Evolutionary conservation across 2,113 vertebrate species (phyloP).

Genomic region (Tupaia chinensis): DNA sequence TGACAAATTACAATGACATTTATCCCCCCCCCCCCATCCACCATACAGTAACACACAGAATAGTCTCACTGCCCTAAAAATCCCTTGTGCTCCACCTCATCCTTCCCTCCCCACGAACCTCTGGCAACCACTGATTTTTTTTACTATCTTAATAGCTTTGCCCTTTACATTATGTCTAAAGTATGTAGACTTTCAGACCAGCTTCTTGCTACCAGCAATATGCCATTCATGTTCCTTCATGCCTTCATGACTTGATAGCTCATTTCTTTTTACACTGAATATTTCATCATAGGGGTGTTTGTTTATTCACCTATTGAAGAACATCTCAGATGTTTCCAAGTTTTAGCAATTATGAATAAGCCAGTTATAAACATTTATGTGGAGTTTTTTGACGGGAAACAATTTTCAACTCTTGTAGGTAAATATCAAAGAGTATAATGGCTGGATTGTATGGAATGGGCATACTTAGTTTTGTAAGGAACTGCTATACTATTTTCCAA

Average conservation of each 20-base stretch:
- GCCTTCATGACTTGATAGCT: not conserved
- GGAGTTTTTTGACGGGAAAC: not conserved
- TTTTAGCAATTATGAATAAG: not conserved
- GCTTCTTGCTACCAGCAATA: not conserved
- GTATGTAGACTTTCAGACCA: not conserved
- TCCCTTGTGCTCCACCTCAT: not conserved
- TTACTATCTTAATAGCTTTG: not conserved
- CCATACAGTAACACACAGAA: not conserved
- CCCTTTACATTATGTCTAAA: not conserved
- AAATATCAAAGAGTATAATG: not conserved
- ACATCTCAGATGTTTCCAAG: not conserved
- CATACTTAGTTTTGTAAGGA: not conserved
- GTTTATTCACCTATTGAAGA: not conserved
- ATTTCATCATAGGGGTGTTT: not conserved
- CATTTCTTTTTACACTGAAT: constrained; percentile 25
- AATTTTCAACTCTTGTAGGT: constrained; percentile 26
- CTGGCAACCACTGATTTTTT: not conserved
- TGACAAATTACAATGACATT: not conserved
- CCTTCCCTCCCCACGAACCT: not conserved
- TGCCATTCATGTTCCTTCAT: not conserved
- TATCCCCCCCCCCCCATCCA: not conserved
- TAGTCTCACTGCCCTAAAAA: not conserved
- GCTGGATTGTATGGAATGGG: not conserved
- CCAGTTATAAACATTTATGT: not conserved
- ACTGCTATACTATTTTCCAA: not conserved